Conservation (phyloP, 2,113 vertebrate species). For the Lepisosteus osseus region DNA sequence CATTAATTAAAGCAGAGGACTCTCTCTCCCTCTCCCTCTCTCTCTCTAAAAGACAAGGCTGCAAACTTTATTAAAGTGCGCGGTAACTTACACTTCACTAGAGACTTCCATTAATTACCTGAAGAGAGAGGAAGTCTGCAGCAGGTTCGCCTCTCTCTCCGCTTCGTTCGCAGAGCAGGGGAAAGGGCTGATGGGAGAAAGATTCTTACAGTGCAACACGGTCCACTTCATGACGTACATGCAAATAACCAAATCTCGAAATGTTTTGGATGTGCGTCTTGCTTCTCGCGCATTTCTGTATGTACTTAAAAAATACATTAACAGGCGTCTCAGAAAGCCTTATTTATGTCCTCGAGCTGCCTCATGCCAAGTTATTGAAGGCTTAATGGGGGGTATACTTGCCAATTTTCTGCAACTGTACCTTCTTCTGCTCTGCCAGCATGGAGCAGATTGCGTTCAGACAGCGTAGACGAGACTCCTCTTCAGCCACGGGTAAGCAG, state of each 20-base stretch:
- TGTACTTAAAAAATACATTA: not conserved
- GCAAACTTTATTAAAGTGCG: slow-evolving; percentile 7
- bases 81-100: slow-evolving; percentile 7
- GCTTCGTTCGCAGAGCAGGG: not conserved
- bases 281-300: too few relatives aligned
- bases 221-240: too few relatives aligned
- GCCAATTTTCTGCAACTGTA: not conserved
- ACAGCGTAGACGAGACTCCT: too few relatives aligned
- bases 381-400: not conserved
- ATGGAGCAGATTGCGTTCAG: too few relatives aligned
- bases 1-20: slow-evolving; percentile 8
- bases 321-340: not conserved
- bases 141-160: not conserved
- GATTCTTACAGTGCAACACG: too few relatives aligned
- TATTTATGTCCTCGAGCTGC: not conserved
- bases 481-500: too few relatives aligned
- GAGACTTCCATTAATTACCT: not conserved
- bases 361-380: not conserved
- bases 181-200: too few relatives aligned
- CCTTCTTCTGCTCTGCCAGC: not conserved
- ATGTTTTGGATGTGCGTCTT: too few relatives aligned
- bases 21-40: not conserved
- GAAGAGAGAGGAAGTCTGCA: not conserved
- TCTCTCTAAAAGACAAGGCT: not conserved
- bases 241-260: too few relatives aligned